phyloP scores from a whole-genome alignment of 1,140 invertebrate genomes.

The Drosophila azteca region DNA sequence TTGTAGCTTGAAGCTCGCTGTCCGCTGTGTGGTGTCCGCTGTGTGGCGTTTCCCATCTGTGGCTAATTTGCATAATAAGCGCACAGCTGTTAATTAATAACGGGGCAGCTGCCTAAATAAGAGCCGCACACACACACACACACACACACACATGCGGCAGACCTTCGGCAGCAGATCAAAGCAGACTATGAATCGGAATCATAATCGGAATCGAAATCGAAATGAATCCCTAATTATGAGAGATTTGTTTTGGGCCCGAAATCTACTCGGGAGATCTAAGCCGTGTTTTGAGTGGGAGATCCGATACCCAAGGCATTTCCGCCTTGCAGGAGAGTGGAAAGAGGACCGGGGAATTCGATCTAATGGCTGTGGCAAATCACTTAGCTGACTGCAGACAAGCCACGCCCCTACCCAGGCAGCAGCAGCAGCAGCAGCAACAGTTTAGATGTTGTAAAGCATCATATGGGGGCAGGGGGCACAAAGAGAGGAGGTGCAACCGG shows the following conservation, averaged over 20 bases:
- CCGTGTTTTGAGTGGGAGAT: slow-evolving; percentile 35
- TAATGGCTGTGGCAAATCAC: slow-evolving; percentile 59
- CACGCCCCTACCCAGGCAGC: slow-evolving; percentile 42
- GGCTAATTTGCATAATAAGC: slow-evolving; percentile 75
- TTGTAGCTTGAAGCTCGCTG: slow-evolving; percentile 28
- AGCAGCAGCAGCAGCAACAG: slow-evolving; percentile 4
- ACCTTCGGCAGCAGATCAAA: slow-evolving; percentile 53
- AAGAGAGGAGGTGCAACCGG: slow-evolving; percentile 41
- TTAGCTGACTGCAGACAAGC: slow-evolving; percentile 70
- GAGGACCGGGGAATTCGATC: slow-evolving; percentile 13
- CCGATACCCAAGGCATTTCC: slow-evolving; percentile 34
- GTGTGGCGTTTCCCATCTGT: slow-evolving; percentile 49
- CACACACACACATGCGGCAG: slow-evolving; percentile 6
- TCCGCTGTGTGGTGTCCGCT: not conserved
- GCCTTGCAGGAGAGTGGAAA: slow-evolving; percentile 2
- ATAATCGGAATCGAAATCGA: slow-evolving; percentile 9
- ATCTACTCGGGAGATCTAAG: slow-evolving; percentile 10
- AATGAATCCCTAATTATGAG: slow-evolving; percentile 32
- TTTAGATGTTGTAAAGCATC: slow-evolving; percentile 44
- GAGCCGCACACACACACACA: slow-evolving; percentile 19
- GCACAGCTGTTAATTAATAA: slow-evolving; percentile 81
- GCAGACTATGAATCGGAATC: slow-evolving; percentile 2
- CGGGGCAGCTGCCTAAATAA: slow-evolving; percentile 51
- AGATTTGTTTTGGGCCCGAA: slow-evolving; percentile 21
- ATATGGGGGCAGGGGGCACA: not conserved